A percentile compares a stretch with the other conserved stretches of the same genome.
Conservation (phyloP, 2,113 vertebrate species). For the zebrafish (Danio rerio) region GRCz12tu NC_133178.1:26437001-26437500, state of each 20-base stretch:
- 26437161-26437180: conserved; percentile 10
- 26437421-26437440: conserved; percentile 42
- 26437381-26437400: conserved; percentile 3
- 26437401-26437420: conserved; percentile 9
- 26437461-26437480: neutral
- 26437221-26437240: neutral
- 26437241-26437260: neutral
- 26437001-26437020: no score
- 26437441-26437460: conserved; percentile 21
- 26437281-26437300: conserved; percentile 23
- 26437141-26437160: neutral
- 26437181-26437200: neutral
- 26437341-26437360: conserved; percentile 1
- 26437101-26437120: neutral
- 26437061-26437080: no score
- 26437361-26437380: neutral
- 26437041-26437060: no score
- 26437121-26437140: conserved; percentile 11
- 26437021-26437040: no score
- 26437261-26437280: neutral
- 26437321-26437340: neutral
- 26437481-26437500: neutral
- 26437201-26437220: conserved; percentile 17
- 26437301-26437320: conserved; percentile 8
- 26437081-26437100: neutral